Evolutionary conservation across 2,888 invertebrate species (phyloP), one percentile per base, ranked within the genome.

Genomic region (Pandemis heparana): DNA sequence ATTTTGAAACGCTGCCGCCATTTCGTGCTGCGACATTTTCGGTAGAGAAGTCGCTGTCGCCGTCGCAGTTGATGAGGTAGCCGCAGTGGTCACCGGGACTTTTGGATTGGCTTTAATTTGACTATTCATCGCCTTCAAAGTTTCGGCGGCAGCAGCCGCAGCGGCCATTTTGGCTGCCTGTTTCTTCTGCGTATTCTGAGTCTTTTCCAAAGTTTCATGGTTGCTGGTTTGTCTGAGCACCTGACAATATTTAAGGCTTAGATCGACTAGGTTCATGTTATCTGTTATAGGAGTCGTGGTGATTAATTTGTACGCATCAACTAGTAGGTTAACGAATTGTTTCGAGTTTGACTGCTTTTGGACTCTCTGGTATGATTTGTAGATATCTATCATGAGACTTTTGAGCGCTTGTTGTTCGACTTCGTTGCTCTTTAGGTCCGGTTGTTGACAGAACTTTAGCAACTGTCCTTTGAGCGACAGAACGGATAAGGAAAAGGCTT

Each of bases 401-500:
- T 95, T 91, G 0, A 95, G 83, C 7, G 95, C 94, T 72, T 90
- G 89, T 75, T 94, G 90, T 83, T 95, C 94, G 0, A 94, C 85
- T 3, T 90, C 90, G 76, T 92, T 94, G 75, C 87, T 92, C 77
- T 90, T 92, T 56, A 94, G 80, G 63, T 95, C 94, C 7, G 90
- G 88, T 78, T 95, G 93, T 76, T 93, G 94, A 32, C 89, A 87
- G 75, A 95, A 94, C 79, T 93, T 92, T 53, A 95, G 95, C 23
- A 96, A 92, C 81, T 95, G 95, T 5, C 95, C 95, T 76, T 96
- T 95, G 76, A 97, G 89, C 51, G 96, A 96, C 84, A 97, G 96
- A 9, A 96, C 94, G 79, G 97, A 97, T 77, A 97, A 95, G 0
- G 96, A 96, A 76, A 97, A 95, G 0, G 98, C 97, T 90, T 97